Base-by-base conservation (phyloP, 2,113 vertebrate genomes). In the Platycercus adscitus region DNA sequence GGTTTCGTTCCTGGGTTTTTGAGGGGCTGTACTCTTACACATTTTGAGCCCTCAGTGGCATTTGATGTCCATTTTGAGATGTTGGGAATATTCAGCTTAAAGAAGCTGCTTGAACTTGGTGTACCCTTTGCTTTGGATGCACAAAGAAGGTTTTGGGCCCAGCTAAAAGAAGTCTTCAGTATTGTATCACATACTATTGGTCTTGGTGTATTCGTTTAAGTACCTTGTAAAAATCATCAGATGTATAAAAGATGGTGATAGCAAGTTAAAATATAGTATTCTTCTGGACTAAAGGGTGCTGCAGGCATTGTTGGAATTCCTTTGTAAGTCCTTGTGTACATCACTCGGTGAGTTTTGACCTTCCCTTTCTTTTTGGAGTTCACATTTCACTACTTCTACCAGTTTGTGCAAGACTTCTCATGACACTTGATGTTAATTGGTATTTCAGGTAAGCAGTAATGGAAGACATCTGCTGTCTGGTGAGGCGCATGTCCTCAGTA, bases 261-360 rank as follows among this genome's bases (percentile, higher is more conserved):
- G 73, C 41, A 60, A 52, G 39, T 53, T 61, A n/a, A 81, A 66
- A 66, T 24, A 26, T 18, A 65, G 35, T 55, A 35, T 83, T 85
- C 80, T 80, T 92, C 71, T 78, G 76, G 37, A 80, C 81, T 82
- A 72, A 90, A 85, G 83, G 69, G 65, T 66, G 49, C 81, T 92
- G 61, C 75, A 75, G 75, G 64, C 84, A 93, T 92, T 92, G 76
- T 16, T 93, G 86, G 75, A 95, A 92, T 97, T 92, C 93, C 73
- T 89, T 61, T 72, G 0, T 82, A 66, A 95, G 66, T 66, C 81
- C 63, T 29, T 76, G 19, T 15, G 7, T 68, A 29, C 81, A 80
- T 88, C 79, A 80, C 17, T 41, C 0, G 0, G 56, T 39, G 66
- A 66, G 73, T 66, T 86, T 78, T 70, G 46, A 86, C 77, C 15